Base-by-base conservation (phyloP, 2,113 vertebrate species). In the Tyrannus savana region DNA sequence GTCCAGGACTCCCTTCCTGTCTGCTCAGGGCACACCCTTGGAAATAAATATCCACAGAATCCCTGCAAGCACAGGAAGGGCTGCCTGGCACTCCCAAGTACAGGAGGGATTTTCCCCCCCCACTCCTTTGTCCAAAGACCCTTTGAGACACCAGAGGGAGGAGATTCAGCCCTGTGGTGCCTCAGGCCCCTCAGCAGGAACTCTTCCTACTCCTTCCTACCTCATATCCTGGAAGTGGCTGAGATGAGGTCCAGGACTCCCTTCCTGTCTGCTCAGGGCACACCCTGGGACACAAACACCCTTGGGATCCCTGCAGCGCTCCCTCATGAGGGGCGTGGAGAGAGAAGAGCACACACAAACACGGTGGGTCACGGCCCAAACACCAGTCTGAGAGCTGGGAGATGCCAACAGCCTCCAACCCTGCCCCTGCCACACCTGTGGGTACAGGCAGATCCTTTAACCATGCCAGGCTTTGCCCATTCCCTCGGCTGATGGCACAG, bases 211-310 rank as follows among this genome's bases (percentile, higher is more conserved):
- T 37, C 59, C 46, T 42, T 63, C 87, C 53, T 49, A 22, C 84
- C 68, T 82, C 49, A 93, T 80, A 94, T 96, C 94, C 87, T 93
- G 82, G 71, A 95, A 85, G 53, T 0, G 60, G 69, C 53, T 1
- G 8, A 56, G 71, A 73, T 49, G 72, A 91, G 39, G 59, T 30
- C 33, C 84, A 47, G 19, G 66, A 24, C 69, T 73, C 79, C 79
- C 79, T 80, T 90, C 83, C 90, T 59, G 83, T 17, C 72, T 68
- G 72, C 67, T 93, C 47, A 10, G 39, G 83, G 68, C 83, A 77
- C 88, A 35, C 72, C 85, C 88, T 37, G 1, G 35, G 55, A 41
- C 15, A 85, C 3, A 55, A 66, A 13, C 49, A 37, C 0, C 58
- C 2, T 0, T 14, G 67, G 49, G 39, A 47, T 12, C 58, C 59